Evolutionary conservation across 2,113 vertebrate genomes (phyloP).

Genomic region (Ptyas mucosa): DNA sequence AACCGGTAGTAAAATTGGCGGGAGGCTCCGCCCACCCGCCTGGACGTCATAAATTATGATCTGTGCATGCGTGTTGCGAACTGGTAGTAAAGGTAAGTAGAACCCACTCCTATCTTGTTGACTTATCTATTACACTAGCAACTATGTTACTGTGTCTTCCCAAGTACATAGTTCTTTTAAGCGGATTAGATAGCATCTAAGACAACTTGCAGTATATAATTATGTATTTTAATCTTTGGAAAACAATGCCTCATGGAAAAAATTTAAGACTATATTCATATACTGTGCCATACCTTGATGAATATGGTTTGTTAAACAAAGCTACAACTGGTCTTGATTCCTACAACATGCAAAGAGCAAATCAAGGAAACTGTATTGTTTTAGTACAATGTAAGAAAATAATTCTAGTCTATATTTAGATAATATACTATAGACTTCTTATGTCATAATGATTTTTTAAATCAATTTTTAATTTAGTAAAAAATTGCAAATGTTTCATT

Average conservation of each 20-base stretch:
- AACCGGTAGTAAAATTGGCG: too few relatives aligned
- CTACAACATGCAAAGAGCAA: background rate
- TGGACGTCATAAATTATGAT: too few relatives aligned
- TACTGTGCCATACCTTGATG: background rate
- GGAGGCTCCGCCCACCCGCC: too few relatives aligned
- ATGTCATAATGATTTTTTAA: background rate
- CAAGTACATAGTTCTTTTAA: background rate
- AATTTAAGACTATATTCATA: background rate
- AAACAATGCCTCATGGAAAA: background rate
- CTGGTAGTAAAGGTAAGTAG: too few relatives aligned
- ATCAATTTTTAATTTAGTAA: too few relatives aligned
- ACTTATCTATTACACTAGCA: background rate
- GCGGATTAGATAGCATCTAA: background rate
- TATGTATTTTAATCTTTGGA: background rate
- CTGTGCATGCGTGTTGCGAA: too few relatives aligned
- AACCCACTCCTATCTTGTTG: too few relatives aligned
- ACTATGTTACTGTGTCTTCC: background rate
- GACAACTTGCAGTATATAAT: background rate
- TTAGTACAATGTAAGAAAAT: background rate
- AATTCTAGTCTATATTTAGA: background rate
- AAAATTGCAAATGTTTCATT: background rate
- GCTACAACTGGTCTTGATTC: background rate
- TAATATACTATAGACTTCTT: background rate
- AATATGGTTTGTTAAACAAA: background rate
- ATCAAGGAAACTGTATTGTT: background rate